Evolutionary conservation across 2,797 vertebrate species (phyloP).

Genomic region (Heteromormyrus szaboi): DNA sequence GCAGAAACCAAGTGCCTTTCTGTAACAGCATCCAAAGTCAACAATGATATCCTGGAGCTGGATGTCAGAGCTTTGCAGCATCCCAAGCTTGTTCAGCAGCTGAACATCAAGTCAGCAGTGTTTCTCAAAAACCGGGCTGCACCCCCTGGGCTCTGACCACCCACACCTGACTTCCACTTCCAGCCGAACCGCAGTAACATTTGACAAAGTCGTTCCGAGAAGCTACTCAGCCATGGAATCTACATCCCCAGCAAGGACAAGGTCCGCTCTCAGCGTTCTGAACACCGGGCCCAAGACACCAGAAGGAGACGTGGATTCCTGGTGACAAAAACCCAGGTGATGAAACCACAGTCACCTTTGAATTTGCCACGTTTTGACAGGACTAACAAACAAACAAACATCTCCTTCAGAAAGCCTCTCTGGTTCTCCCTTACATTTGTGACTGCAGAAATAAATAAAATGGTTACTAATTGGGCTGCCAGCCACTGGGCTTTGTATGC

Average conservation of each 20-base stretch:
- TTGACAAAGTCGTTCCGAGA: not conserved
- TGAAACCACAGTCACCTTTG: not conserved
- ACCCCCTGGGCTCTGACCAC: not conserved
- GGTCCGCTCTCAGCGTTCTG: not conserved
- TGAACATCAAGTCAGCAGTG: not conserved
- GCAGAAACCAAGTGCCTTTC: slow-evolving; percentile 5
- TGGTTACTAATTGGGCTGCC: not conserved
- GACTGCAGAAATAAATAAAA: not conserved
- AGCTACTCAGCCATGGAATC: not conserved
- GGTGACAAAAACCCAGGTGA: not conserved
- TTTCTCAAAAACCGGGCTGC: not conserved
- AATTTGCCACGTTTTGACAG: not conserved
- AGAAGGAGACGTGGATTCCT: not conserved
- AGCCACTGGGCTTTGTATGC: not conserved
- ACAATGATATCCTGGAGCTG: not conserved
- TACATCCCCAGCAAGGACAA: not conserved
- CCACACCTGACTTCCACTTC: not conserved
- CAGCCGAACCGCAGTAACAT: not conserved
- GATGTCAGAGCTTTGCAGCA: not conserved
- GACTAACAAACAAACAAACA: not conserved
- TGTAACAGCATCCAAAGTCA: not conserved
- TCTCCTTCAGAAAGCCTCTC: not conserved
- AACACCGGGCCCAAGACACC: not conserved
- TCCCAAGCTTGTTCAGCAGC: not conserved
- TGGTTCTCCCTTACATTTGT: not conserved